Evolutionary conservation across 2,888 invertebrate species (phyloP), one percentile per base, ranked within the genome.

Genomic region (Gryllus longicercus): DNA sequence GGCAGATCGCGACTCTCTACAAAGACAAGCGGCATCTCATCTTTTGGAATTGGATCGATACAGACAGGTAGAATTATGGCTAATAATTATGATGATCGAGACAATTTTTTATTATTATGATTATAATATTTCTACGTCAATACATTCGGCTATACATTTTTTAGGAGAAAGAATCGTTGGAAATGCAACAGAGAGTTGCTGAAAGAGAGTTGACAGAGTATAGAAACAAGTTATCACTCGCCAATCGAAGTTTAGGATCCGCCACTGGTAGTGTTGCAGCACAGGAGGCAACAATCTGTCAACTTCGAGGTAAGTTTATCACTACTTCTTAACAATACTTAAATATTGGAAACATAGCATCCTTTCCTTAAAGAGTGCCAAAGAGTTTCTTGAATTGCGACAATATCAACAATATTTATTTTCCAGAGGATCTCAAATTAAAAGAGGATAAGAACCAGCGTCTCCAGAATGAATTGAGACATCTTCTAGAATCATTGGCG

Each of bases 1-100:
- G 82, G 86, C 88, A 8, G 95, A 95, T 83, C 94, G 93, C 84
- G 95, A 95, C 83, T 91, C 93, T 81, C 87, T 95, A 49, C 93
- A 93, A 84, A 89, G 94, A 74, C 95, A 95, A 86, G 89, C 92
- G 63, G 92, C 93, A 12, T 88, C 91, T 11, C 93, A 94, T 83
- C 88, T 93, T 75, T 86, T 94, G 76, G 95, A 95, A 84, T 87
- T 93, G 49, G 93, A 93, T 82, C 90, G 94, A 80, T 88, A 93
- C 51, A 91, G 93, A 82, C 94, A 94, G 87, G 89, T 85, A 78
- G 63, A 80, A 75, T 38, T 38, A 38, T 38, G 38, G 38, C 38
- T 38, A 8, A 38, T 38, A 5, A 38, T 38, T 38, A 38, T 8
- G 8, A 8, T 38, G 8, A 38, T 8, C 8, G 38, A 38, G 8